Base-by-base conservation (phyloP, 2,888 invertebrate genomes). In the Mamestra brassicae region DNA sequence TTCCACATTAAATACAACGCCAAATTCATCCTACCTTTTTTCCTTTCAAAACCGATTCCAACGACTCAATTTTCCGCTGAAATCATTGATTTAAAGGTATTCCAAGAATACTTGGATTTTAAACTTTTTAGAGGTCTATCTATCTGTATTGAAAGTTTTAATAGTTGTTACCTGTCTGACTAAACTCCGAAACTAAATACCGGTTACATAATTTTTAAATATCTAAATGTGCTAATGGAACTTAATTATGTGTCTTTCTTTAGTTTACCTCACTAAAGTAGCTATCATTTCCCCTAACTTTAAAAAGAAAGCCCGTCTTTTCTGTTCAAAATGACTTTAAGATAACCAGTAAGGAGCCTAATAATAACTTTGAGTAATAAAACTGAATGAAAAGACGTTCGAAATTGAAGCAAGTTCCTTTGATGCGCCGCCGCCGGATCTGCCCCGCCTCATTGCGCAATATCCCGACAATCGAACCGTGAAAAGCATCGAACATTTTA, bases 341-440 rank as follows among this genome's bases (percentile, higher is more conserved):
- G 66, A 64, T 79, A 76, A 75, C 73, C 67, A 50, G n/a, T 65
- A 66, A 71, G 75, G 34, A 69, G 67, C 64, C 71, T 72, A 76
- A 69, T 86, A 85, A 83, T 85, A 85, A 83, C 71, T 81, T 88
- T 83, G 62, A 62, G 69, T 80, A 79, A 71, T 73, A 81, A 84
- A 81, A 80, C 72, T 78, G 66, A 75, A 82, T 85, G 73, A 75
- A 80, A 85, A 87, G 83, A 84, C 79, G 83, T 76, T 86, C 65
- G 87, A 90, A 93, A 93, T 93, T 92, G 93, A 90, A 90, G 84
- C 76, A 80, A 83, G 84, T 86, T 86, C 88, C 91, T 93, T 92
- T 92, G 91, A 92, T 87, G 91, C 88, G 87, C 45, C 62, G 45
- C 62, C 86, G 55, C 65, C 70, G 84, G 85, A 88, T 90, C 76